Percentiles rank a stretch among this genome's conserved stretches.
Conservation (phyloP, 2,113 vertebrate genomes). For the Sula dactylatra region DNA sequence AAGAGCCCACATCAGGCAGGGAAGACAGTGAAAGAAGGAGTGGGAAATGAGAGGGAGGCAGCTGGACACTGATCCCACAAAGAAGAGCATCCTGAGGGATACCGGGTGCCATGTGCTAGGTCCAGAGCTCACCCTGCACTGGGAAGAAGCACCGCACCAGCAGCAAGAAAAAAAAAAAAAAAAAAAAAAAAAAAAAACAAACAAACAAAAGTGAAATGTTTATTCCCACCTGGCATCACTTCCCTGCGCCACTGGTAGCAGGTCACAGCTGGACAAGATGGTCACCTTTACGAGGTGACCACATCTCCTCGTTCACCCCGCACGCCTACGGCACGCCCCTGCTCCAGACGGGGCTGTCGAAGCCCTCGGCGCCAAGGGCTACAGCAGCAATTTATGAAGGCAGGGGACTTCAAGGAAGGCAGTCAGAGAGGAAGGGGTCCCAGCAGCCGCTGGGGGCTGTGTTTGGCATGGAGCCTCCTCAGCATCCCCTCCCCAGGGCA, state of each 20-base stretch:
- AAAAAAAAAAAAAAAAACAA: background rate
- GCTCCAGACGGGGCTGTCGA: fast-evolving
- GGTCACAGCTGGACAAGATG: background rate
- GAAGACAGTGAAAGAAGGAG: background rate
- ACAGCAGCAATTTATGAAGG: background rate
- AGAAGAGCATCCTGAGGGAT: fast-evolving
- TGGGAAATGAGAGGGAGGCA: background rate
- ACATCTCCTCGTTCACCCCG: fast-evolving
- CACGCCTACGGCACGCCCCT: fast-evolving
- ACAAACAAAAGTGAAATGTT: constrained; percentile 42
- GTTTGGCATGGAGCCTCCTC: fast-evolving
- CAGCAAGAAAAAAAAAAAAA: background rate
- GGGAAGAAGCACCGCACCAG: background rate
- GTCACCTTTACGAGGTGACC: background rate
- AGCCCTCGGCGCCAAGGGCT: background rate
- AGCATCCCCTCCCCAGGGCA: background rate
- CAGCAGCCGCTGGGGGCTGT: background rate
- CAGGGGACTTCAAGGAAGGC: background rate
- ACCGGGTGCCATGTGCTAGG: fast-evolving
- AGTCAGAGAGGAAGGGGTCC: background rate
- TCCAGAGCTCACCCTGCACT: background rate
- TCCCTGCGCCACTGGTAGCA: background rate
- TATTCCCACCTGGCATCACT: constrained; percentile 44
- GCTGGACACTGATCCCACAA: fast-evolving
- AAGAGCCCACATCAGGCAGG: background rate